phyloP scores from a whole-genome alignment of 1,140 invertebrate species.

The Parapsyche elsis region DNA sequence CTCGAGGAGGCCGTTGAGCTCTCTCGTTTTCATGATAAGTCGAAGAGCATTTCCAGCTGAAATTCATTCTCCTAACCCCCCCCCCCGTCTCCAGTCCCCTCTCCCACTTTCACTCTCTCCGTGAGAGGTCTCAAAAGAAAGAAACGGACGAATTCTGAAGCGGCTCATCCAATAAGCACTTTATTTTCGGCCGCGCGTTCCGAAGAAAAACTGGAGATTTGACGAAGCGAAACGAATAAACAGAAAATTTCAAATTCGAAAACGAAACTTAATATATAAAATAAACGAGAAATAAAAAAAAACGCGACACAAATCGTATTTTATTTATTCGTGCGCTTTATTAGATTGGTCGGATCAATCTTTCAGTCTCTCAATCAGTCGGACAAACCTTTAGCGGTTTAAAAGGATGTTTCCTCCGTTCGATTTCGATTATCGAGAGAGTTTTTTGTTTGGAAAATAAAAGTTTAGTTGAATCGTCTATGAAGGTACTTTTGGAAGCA shows the following conservation, averaged over 20 bases:
- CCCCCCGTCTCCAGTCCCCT: not conserved
- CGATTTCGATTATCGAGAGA: too few relatives aligned
- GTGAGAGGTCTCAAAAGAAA: constrained; percentile 16
- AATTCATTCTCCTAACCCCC: constrained; percentile 18
- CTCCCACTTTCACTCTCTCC: too few relatives aligned
- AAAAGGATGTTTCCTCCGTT: too few relatives aligned
- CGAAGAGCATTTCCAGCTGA: constrained; percentile 22
- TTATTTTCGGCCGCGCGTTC: constrained; percentile 18
- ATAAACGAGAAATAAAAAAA: too few relatives aligned
- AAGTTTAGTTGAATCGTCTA: constrained; percentile 11
- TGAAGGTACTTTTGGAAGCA: not conserved
- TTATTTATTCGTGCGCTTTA: too few relatives aligned
- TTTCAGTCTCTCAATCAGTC: too few relatives aligned
- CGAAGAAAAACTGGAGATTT: constrained; percentile 1
- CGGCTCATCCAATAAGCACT: constrained; percentile 31
- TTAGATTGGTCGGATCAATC: too few relatives aligned
- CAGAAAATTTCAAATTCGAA: not conserved
- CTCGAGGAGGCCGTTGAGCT: constrained; percentile 29
- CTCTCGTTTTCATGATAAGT: constrained; percentile 41
- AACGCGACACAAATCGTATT: too few relatives aligned
- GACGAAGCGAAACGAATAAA: constrained; percentile 1
- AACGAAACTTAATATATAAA: too few relatives aligned
- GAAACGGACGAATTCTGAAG: constrained; percentile 23
- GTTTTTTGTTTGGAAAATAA: not conserved
- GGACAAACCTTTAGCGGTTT: too few relatives aligned